Evolutionary conservation across 2,113 vertebrate genomes (phyloP), one percentile per base, ranked within the genome.

Genomic region (Nyctibius bracteatus): DNA sequence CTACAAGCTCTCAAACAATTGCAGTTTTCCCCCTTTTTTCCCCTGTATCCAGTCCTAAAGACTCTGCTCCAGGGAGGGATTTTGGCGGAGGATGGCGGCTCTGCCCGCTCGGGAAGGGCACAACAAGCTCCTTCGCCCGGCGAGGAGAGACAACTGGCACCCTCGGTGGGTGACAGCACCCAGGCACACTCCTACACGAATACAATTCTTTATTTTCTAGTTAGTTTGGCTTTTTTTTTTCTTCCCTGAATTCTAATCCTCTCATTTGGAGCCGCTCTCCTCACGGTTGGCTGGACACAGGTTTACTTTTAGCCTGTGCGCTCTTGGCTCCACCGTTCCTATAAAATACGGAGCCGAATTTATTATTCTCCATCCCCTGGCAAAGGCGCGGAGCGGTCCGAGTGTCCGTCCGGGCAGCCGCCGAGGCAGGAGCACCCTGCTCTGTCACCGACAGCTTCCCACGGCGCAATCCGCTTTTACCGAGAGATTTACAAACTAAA

Each of bases 161-260:
- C 44, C 22, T 9, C 18, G 3, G 57, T 31, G 46, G 71, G 67
- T 54, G 54, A n/a, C 59, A 62, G 87, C 77, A 78, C 43, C 80
- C 67, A 59, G 41, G 39, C 33, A 5, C 79, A 3, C 67, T 37
- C 30, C 58, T 78, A 37, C 55, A 11, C 15, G 5, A 78, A 20
- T 3, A 43, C 65, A 19, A 35, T 6, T 7, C 9, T 63, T 21
- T 2, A 28, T 75, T 88, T 87, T 59, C 31, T 18, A 28, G 22
- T 51, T 37, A 65, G 5, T n/a, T 51, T 28, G 6, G 14, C 1
- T 6, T 5, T 25, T 28, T 3, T 12, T 16, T 12, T 16, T 20
- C 3, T 0, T 15, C 3, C 24, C 49, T 1, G 14, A 78, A n/a
- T 20, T 46, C 37, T 15, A 14, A 0, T 12, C 20, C 33, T 58